phyloP scores from a whole-genome alignment of 2,113 vertebrate genomes.

The Tonatia bakeri region DNA sequence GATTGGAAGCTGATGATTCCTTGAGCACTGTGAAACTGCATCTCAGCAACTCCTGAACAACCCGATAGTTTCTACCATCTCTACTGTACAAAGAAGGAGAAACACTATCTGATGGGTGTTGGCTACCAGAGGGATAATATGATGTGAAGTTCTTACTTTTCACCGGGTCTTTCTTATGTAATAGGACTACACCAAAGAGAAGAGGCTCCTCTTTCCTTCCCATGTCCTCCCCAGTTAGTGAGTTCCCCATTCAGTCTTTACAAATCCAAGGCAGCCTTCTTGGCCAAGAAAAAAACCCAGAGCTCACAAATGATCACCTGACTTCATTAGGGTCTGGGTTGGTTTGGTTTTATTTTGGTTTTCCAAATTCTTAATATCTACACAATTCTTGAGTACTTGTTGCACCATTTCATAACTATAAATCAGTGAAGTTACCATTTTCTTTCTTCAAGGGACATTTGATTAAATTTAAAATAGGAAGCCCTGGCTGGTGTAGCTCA shows the following conservation, averaged over 20 bases:
- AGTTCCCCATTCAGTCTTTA: background rate
- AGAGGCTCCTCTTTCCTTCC: background rate
- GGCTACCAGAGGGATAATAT: background rate
- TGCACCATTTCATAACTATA: background rate
- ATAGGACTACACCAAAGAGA: background rate
- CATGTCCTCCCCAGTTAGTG: background rate
- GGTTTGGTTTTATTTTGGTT: conserved; percentile 5
- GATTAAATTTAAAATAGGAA: background rate
- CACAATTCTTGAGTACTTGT: background rate
- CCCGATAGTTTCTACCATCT: background rate
- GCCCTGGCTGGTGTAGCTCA: too few species aligned
- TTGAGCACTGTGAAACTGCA: background rate
- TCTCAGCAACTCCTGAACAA: background rate
- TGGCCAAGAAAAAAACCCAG: background rate
- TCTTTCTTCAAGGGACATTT: background rate
- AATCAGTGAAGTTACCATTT: background rate
- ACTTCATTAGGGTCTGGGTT: background rate
- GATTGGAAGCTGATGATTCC: background rate
- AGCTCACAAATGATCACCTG: background rate
- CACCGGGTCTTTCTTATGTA: background rate
- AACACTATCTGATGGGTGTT: background rate
- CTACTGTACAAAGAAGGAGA: background rate
- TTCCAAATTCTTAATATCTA: background rate
- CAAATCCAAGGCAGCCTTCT: background rate
- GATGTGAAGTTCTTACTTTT: background rate